These are phyloP conservation scores for Cochlearius cochlearius DNA, from an alignment of 2,113 vertebrate genomes.

Conservation along the genomic window DNA sequence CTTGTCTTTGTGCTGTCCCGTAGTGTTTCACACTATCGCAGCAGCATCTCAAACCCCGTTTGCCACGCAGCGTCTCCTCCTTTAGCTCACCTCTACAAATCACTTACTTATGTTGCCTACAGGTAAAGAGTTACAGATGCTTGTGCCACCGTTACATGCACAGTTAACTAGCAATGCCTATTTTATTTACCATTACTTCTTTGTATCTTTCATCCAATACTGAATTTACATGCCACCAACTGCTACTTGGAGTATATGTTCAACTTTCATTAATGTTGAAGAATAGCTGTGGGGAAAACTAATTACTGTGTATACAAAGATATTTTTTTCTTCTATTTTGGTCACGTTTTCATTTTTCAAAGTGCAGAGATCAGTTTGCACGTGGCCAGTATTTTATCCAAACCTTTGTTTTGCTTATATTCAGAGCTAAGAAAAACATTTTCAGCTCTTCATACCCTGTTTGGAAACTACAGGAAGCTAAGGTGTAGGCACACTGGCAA, in stretches of 20 bases:
- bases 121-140: not conserved
- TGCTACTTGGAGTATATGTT: not conserved
- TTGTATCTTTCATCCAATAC: not conserved
- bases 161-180: not conserved
- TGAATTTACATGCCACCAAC: not conserved
- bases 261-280: not conserved
- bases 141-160: not conserved
- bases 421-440: not conserved
- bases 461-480: constrained; percentile 11
- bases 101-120: not conserved
- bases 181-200: not conserved
- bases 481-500: not conserved
- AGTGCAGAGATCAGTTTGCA: not conserved
- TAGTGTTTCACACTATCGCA: rapidly evolving
- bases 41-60: not conserved
- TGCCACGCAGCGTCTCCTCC: not conserved
- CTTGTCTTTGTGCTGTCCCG: not conserved
- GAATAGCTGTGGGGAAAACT: not conserved
- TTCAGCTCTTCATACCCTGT: not conserved
- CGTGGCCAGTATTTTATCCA: not conserved
- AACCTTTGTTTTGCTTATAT: not conserved
- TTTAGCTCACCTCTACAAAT: not conserved
- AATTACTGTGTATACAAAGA: not conserved
- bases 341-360: not conserved
- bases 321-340: not conserved